A percentile compares a stretch with the other conserved stretches of the same genome.
phyloP scores from a whole-genome alignment of 2,113 vertebrate species.

The Pangasianodon gigas region DNA sequence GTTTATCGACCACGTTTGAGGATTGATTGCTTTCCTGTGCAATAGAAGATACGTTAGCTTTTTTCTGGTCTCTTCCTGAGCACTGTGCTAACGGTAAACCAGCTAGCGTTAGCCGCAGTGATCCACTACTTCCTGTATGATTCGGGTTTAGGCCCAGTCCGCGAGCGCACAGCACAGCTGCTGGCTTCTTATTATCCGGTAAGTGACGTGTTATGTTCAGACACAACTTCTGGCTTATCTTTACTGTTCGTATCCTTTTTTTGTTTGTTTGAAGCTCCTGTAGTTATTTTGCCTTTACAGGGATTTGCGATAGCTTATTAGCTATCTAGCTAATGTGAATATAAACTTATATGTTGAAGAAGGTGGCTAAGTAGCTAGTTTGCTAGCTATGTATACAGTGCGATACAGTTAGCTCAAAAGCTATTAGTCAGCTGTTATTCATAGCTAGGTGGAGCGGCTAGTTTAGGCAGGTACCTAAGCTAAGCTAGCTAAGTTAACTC shows the following conservation, averaged over 20 bases:
- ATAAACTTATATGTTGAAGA: neutral
- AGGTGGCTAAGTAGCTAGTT: neutral
- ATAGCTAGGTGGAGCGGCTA: neutral
- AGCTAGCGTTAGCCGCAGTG: slow-evolving; percentile 1
- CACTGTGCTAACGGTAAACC: neutral
- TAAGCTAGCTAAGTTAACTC: neutral
- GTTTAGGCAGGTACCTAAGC: neutral
- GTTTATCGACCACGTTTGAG: neutral
- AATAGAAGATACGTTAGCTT: neutral
- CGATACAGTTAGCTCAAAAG: neutral
- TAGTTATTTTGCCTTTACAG: neutral
- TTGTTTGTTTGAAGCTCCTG: neutral
- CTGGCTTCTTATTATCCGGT: neutral
- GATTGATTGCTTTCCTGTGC: neutral
- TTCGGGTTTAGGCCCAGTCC: slow-evolving; percentile 16
- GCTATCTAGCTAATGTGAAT: neutral
- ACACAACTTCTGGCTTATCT: neutral
- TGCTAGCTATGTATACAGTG: neutral
- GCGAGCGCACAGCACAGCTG: neutral
- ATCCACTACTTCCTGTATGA: slow-evolving; percentile 44
- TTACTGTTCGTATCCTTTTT: neutral
- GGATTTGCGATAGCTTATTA: too few relatives aligned
- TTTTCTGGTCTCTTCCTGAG: neutral
- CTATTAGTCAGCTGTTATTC: neutral
- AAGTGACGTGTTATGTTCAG: neutral